These are phyloP conservation scores for Rhipidura dahli DNA, from an alignment of 2,113 vertebrate genomes.

Conservation along the genomic window DNA sequence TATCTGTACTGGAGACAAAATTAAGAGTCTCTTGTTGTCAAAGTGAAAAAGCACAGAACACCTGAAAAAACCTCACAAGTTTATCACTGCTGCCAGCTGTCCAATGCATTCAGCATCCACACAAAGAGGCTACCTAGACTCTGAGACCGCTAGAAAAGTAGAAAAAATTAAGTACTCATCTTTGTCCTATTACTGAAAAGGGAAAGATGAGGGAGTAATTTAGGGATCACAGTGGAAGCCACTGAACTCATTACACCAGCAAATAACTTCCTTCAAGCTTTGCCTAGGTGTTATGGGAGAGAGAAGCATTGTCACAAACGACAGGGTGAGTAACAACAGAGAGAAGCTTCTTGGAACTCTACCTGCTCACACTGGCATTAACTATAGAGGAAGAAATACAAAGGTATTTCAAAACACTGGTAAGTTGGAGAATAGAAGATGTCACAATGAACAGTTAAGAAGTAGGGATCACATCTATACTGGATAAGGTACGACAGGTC, in stretches of 20 bases:
- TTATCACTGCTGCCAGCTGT: not conserved
- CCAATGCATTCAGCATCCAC: not conserved
- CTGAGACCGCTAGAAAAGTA: not conserved
- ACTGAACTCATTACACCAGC: not conserved
- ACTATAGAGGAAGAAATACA: not conserved
- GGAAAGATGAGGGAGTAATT: not conserved
- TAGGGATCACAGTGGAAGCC: not conserved
- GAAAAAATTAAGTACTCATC: not conserved
- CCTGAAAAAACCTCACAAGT: not conserved
- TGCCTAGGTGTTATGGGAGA: not conserved
- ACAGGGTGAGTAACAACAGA: not conserved
- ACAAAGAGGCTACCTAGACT: not conserved
- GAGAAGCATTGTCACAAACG: fast-evolving
- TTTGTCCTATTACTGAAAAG: not conserved
- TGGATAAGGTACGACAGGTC: not conserved
- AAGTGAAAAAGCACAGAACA: not conserved
- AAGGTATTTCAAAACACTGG: not conserved
- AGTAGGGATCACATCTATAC: not conserved
- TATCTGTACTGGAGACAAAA: not conserved
- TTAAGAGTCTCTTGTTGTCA: not conserved
- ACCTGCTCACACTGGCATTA: not conserved
- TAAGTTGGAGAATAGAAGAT: not conserved
- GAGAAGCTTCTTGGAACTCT: not conserved
- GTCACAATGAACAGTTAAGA: not conserved
- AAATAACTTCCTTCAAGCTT: not conserved